Conservation (phyloP, 2,113 vertebrate genomes). For the Lepus europaeus region DNA sequence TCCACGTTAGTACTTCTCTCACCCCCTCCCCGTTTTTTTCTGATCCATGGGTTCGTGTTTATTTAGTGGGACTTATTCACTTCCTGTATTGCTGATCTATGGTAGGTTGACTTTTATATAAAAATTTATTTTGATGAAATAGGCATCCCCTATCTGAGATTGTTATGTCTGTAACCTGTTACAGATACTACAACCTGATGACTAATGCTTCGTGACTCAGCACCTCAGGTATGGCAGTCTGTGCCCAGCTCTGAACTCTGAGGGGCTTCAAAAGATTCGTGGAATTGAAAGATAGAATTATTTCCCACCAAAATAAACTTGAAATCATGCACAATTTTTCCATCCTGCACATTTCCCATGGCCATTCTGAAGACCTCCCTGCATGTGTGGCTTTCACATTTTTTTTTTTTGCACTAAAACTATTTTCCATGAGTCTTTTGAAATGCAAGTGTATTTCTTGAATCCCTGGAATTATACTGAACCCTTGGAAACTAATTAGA, state of each 20-base stretch:
- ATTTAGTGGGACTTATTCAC: not conserved
- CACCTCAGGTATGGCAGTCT: not conserved
- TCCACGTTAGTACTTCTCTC: slow-evolving; percentile 12
- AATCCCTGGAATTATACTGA: not conserved
- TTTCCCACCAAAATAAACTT: no score
- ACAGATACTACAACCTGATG: not conserved
- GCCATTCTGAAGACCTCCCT: no score
- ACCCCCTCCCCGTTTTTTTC: not conserved
- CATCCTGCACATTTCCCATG: no score
- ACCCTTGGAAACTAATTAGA: not conserved
- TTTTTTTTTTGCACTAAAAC: no score
- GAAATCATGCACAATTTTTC: no score
- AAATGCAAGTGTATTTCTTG: not conserved
- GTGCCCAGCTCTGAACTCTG: not conserved
- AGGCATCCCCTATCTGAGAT: not conserved
- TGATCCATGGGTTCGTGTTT: not conserved
- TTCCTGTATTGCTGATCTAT: not conserved
- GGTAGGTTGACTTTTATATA: not conserved
- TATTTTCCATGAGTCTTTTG: no score
- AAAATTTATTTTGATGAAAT: slow-evolving; percentile 33
- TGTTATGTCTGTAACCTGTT: not conserved
- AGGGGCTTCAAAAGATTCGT: no score
- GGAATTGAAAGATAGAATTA: no score
- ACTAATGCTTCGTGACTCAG: not conserved
- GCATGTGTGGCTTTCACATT: no score